phyloP scores from a whole-genome alignment of 1,140 invertebrate species.

The Trialeurodes vaporariorum region DNA sequence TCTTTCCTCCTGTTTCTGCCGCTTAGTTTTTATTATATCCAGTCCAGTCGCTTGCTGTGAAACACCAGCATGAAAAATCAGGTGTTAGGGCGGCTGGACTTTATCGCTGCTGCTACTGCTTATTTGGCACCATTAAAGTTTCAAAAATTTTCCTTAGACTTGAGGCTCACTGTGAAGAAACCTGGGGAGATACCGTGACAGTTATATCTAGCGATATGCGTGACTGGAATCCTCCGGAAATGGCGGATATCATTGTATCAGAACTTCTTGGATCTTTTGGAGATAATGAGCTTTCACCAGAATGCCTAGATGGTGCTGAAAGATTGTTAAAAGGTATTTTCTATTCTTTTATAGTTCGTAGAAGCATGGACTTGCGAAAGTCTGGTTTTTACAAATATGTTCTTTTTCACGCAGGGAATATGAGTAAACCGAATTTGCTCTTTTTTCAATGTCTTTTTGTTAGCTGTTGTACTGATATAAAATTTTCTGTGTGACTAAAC shows the following conservation, averaged over 20 bases:
- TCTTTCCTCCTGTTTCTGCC: neutral
- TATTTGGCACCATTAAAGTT: too few species aligned
- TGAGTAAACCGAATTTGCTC: neutral
- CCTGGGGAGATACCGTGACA: conserved; percentile 63
- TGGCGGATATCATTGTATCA: conserved; percentile 92
- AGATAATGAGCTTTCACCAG: conserved; percentile 97
- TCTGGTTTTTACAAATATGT: neutral
- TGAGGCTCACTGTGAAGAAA: conserved; percentile 60
- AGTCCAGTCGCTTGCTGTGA: too few species aligned
- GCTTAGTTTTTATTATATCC: too few species aligned
- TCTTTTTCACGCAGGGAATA: neutral
- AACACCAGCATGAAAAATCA: too few species aligned
- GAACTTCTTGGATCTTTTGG: conserved; percentile 96
- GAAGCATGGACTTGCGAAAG: neutral
- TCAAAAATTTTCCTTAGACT: conserved; percentile 43
- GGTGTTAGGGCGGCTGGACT: too few species aligned
- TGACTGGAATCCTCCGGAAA: conserved; percentile 58
- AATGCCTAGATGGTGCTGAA: conserved; percentile 93
- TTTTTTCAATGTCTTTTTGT: neutral
- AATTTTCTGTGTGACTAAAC: too few species aligned
- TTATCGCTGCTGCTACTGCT: too few species aligned
- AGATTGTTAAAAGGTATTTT: conserved; percentile 63
- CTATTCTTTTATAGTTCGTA: conserved; percentile 7
- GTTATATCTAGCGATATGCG: conserved; percentile 88
- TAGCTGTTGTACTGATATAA: conserved; percentile 10